These are phyloP conservation scores for Montipora cactus DNA, from an alignment of 64 coral and sea anemone genomes.

Conservation along the genomic window DNA sequence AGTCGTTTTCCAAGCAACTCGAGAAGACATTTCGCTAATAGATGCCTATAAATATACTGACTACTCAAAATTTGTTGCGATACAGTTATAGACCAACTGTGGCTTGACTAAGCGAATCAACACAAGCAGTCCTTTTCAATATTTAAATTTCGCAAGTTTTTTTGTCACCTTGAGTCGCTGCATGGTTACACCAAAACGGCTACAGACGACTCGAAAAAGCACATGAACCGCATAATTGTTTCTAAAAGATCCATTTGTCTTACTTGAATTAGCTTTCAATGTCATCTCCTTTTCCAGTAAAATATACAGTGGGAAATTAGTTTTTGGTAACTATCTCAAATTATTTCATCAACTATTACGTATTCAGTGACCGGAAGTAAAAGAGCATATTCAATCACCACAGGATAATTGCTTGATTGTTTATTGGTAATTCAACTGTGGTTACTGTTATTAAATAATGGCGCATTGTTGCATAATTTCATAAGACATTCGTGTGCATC, in stretches of 20 bases:
- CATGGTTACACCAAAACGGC: not conserved
- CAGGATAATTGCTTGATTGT: not conserved
- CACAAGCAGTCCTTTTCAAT: not conserved
- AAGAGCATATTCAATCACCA: not conserved
- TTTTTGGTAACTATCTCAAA: conserved; percentile 6
- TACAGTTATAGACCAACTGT: conserved; percentile 31
- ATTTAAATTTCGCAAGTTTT: conserved; percentile 42
- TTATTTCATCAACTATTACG: not conserved
- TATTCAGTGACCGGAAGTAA: conserved; percentile 1
- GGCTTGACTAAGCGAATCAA: conserved; percentile 31
- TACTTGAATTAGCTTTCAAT: conserved; percentile 22
- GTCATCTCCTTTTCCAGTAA: conserved; percentile 7
- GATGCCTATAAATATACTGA: conserved; percentile 5
- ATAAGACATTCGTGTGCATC: conserved; percentile 23
- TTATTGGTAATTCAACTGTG: not conserved
- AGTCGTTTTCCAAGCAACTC: conserved; percentile 44
- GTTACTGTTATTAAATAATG: conserved; percentile 13
- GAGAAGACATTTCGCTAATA: conserved; percentile 35
- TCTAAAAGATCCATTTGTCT: conserved; percentile 3
- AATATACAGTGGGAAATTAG: conserved; percentile 17
- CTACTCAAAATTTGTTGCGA: conserved; percentile 40
- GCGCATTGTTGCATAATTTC: not conserved
- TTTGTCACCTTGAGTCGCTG: conserved; percentile 36
- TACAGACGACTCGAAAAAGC: conserved; percentile 19
- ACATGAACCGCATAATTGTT: not conserved